These are phyloP conservation scores for Temnothorax ravouxi DNA, from an alignment of 2,888 invertebrate genomes.

Conservation along the genomic window DNA sequence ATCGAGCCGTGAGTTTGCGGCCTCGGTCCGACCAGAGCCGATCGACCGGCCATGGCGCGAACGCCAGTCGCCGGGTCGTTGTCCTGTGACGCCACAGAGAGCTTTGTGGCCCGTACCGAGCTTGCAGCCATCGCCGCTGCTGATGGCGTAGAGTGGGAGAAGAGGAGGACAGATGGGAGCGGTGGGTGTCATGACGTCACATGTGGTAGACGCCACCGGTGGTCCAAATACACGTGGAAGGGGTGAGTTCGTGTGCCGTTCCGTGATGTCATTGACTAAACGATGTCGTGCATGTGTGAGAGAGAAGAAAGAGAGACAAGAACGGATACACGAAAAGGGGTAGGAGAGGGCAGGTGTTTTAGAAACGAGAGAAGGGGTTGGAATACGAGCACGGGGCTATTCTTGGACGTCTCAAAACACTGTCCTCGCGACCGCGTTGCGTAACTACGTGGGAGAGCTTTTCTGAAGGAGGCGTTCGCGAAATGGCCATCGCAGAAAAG, in stretches of 20 bases:
- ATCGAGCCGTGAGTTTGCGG: slow-evolving; percentile 57
- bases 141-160: slow-evolving; percentile 19
- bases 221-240: slow-evolving; percentile 47
- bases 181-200: slow-evolving; percentile 68
- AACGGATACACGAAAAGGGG: slow-evolving; percentile 50
- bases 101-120: slow-evolving; percentile 47
- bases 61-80: slow-evolving; percentile 70
- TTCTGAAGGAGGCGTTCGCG: slow-evolving; percentile 69
- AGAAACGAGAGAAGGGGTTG: slow-evolving; percentile 68
- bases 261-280: slow-evolving; percentile 74
- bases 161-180: slow-evolving; percentile 40
- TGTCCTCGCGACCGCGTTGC: slow-evolving; percentile 68
- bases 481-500: slow-evolving; percentile 66
- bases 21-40: slow-evolving; percentile 39
- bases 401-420: slow-evolving; percentile 71
- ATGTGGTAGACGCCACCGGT: slow-evolving; percentile 46
- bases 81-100: slow-evolving; percentile 71
- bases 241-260: slow-evolving; percentile 58
- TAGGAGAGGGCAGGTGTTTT: slow-evolving; percentile 63
- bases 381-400: slow-evolving; percentile 71
- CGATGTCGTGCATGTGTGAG: slow-evolving; percentile 11
- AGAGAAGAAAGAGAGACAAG: slow-evolving; percentile 10
- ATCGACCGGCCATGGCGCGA: slow-evolving; percentile 54
- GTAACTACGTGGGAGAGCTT: slow-evolving; percentile 67
- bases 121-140: slow-evolving; percentile 46